Evolutionary conservation across 2,113 vertebrate species (phyloP).

Genomic region (Percina caprodes): DNA sequence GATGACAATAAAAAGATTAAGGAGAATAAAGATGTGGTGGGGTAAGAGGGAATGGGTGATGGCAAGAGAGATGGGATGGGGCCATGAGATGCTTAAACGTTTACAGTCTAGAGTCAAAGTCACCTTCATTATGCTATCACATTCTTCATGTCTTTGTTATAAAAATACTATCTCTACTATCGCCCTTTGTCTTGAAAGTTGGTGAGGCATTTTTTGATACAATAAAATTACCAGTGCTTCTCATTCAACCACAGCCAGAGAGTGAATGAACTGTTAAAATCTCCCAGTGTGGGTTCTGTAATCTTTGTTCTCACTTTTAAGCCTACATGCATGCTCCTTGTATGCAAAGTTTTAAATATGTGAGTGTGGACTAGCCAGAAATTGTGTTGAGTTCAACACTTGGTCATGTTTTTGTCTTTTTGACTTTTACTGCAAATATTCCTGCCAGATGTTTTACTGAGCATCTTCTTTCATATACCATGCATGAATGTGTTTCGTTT

Average conservation of each 20-base stretch:
- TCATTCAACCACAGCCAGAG: background rate
- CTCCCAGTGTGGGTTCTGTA: background rate
- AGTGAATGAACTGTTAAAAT: slow-evolving; percentile 5
- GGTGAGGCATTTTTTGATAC: background rate
- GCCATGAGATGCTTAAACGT: slow-evolving; percentile 62
- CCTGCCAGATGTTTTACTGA: background rate
- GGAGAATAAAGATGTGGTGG: slow-evolving; percentile 35
- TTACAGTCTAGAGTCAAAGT: slow-evolving; percentile 74
- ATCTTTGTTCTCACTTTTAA: background rate
- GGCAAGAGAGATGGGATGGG: slow-evolving; percentile 23
- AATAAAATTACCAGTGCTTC: background rate
- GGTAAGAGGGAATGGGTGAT: slow-evolving; percentile 24
- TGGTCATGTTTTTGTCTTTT: background rate
- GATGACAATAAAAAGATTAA: slow-evolving; percentile 62
- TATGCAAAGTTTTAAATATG: background rate
- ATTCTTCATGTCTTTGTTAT: slow-evolving; percentile 45
- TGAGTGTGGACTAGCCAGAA: background rate
- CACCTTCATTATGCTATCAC: slow-evolving; percentile 69
- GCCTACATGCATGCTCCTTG: background rate
- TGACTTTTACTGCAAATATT: background rate
- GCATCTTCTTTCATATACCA: background rate
- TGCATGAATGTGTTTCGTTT: background rate
- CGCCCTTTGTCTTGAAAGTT: slow-evolving; percentile 20
- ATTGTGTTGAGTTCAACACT: background rate
- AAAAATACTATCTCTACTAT: slow-evolving; percentile 23